A percentile compares a stretch with the other conserved stretches of the same genome.
phyloP scores from a whole-genome alignment of 2,797 vertebrate genomes.

The Capromys pilorides region DNA sequence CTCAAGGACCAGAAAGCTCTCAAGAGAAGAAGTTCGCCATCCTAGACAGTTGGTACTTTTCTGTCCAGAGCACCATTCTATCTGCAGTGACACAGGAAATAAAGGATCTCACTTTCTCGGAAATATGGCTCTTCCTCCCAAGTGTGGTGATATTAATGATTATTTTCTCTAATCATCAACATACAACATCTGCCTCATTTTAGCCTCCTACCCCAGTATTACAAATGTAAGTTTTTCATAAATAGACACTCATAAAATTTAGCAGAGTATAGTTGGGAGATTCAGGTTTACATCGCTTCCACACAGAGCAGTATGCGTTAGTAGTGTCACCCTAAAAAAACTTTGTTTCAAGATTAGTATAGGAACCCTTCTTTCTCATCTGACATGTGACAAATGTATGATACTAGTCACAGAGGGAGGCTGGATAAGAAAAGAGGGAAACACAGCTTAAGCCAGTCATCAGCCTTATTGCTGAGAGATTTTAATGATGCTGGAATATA shows the following conservation, averaged over 20 bases:
- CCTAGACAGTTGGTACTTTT: not conserved
- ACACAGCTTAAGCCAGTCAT: not conserved
- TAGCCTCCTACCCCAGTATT: not conserved
- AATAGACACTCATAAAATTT: slow-evolving; percentile 37
- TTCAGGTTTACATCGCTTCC: not conserved
- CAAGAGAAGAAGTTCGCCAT: not conserved
- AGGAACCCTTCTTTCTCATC: not conserved
- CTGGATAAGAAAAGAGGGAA: not conserved
- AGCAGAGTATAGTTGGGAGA: slow-evolving; percentile 14
- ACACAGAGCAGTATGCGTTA: not conserved
- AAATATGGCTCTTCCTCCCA: not conserved
- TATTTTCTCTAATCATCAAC: slow-evolving; percentile 60
- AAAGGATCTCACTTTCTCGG: slow-evolving; percentile 33
- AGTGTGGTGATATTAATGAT: slow-evolving; percentile 34
- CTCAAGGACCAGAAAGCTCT: slow-evolving; percentile 23
- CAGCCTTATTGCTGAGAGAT: not conserved
- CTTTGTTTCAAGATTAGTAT: not conserved
- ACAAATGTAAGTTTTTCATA: slow-evolving; percentile 49
- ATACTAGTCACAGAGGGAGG: not conserved
- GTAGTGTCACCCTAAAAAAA: not conserved
- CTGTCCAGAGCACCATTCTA: not conserved
- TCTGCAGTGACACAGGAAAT: fast-evolving
- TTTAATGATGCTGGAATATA: not conserved
- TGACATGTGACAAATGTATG: not conserved
- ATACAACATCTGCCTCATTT: slow-evolving; percentile 49